Evolutionary conservation across 1,140 invertebrate genomes (phyloP).

Genomic region (Hycleus phaleratus): DNA sequence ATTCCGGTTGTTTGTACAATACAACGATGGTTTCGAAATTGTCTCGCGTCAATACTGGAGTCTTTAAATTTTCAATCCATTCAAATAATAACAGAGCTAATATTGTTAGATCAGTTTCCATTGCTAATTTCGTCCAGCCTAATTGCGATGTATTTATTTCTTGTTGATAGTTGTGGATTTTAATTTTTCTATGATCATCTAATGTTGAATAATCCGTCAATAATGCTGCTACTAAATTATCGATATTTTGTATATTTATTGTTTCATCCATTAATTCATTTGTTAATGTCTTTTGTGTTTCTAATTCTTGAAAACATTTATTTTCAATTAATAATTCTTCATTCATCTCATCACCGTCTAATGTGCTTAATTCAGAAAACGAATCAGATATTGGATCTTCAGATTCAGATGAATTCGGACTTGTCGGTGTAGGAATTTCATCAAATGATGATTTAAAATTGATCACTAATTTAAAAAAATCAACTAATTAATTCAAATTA

Average conservation of each 20-base stretch:
- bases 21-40: conserved; percentile 62
- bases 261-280: conserved; percentile 24
- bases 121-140: conserved; percentile 57
- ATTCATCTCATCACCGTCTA: conserved; percentile 31
- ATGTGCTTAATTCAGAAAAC: conserved; percentile 31
- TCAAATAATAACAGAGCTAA: conserved; percentile 56
- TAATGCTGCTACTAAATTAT: conserved; percentile 38
- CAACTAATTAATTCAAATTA: background rate
- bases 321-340: conserved; percentile 33
- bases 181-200: conserved; percentile 45
- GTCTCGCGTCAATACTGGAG: conserved; percentile 57
- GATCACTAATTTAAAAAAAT: background rate
- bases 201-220: conserved; percentile 47
- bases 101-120: conserved; percentile 56
- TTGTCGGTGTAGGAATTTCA: conserved; percentile 25
- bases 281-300: conserved; percentile 31
- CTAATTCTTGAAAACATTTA: conserved; percentile 36
- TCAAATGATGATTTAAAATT: conserved; percentile 22
- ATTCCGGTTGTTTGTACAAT: conserved; percentile 47
- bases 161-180: conserved; percentile 48
- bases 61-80: conserved; percentile 62
- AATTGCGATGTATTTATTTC: conserved; percentile 60
- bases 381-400: conserved; percentile 18
- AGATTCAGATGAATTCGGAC: conserved; percentile 32
- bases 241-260: conserved; percentile 23